Evolutionary conservation across 2,888 invertebrate species (phyloP), one percentile per base, ranked within the genome.

Genomic region (Dryobota labecula): DNA sequence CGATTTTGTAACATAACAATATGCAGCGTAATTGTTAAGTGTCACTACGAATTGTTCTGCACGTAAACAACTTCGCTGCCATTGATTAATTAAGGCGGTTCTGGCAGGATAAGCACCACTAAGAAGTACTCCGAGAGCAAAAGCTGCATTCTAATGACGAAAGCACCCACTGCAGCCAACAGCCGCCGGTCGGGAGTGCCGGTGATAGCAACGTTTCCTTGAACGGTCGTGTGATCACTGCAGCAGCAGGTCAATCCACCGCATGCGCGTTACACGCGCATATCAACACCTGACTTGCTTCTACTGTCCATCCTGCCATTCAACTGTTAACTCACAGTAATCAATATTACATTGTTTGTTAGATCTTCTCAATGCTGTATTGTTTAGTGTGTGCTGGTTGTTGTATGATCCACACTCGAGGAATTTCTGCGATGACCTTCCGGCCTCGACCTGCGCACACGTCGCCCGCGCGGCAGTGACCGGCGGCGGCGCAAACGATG

Each of bases 381-480:
- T 58, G 20, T 63, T 27, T 7, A 27, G 27, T 11, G 20, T 27
- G 11, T 20, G 15, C 51, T 51, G 20, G 9, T 41, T 33, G 9
- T 33, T 3, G 33, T 27, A 20, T 4, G 27, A 7, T 65, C 15
- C 18, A 38, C 15, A n/a, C 30, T 65, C 27, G 4, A 58, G 41
- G 27, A 13, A 24, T 41, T 24, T 9, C 13, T 20, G 15, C 13
- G 8, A 15, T n/a, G 27, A 49, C 27, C n/a, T 67, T 15, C 15
- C 20, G 15, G 47, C n/a, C 38, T 38, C 62, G 49, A 49, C n/a
- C 18, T 15, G 38, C 38, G 60, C 66, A 53, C 36, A 38, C 69
- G 27, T 24, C 18, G 2, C 11, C 24, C 24, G 38, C 18, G 62
- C 27, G 51, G n/a, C 71, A 15, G 18, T 60, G 65, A 36, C 27